These are phyloP conservation scores for Trididemnum clinides DNA, from an alignment of 23 tunicate species.

Conservation along the genomic window DNA sequence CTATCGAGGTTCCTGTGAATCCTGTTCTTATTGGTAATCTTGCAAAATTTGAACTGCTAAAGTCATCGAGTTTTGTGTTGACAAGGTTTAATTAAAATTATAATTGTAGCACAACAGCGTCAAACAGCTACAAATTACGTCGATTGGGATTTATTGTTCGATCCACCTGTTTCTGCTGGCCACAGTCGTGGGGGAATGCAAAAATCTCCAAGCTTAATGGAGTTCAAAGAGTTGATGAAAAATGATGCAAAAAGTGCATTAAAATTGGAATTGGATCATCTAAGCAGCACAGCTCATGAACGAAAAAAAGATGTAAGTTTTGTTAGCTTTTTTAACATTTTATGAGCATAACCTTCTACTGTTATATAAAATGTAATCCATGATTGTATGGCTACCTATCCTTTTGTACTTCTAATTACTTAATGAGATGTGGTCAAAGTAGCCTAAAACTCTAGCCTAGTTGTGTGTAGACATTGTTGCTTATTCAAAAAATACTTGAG, in stretches of 20 bases:
- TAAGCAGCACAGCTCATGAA: constrained; percentile 53
- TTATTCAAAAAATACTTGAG: too few relatives aligned
- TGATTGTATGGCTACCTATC: too few relatives aligned
- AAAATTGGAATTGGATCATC: constrained; percentile 63
- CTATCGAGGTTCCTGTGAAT: too few relatives aligned
- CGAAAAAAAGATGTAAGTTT: constrained; percentile 3
- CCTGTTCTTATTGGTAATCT: too few relatives aligned
- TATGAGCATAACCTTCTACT: neutral
- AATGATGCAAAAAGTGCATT: constrained; percentile 94
- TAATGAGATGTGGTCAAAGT: too few relatives aligned
- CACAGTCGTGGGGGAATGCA: constrained; percentile 22
- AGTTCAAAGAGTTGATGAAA: constrained; percentile 96
- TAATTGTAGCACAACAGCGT: neutral
- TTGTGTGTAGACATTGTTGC: too few relatives aligned
- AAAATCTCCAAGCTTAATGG: constrained; percentile 80
- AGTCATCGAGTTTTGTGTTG: neutral
- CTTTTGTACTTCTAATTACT: too few relatives aligned
- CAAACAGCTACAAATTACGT: constrained; percentile 70
- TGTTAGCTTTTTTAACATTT: neutral
- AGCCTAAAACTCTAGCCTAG: too few relatives aligned
- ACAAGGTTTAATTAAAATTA: neutral
- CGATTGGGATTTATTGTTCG: constrained; percentile 80
- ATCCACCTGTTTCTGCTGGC: constrained; percentile 40
- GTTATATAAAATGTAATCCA: too few relatives aligned
- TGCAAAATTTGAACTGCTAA: too few relatives aligned